A percentile compares a stretch with the other conserved stretches of the same genome.
phyloP scores from a whole-genome alignment of 2,888 invertebrate species.

The Metalampra italica region DNA sequence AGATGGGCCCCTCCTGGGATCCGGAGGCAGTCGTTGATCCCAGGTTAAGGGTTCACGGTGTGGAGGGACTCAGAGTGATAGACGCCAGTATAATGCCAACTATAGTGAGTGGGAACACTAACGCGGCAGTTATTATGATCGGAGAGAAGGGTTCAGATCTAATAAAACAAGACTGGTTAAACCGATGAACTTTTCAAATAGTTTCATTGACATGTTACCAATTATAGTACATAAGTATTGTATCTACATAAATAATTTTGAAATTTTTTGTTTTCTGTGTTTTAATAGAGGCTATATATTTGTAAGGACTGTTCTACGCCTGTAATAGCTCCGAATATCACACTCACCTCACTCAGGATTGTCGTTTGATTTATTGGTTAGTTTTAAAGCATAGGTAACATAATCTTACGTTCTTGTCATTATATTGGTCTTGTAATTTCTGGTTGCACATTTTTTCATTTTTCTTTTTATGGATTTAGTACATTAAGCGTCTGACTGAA shows the following conservation, averaged over 20 bases:
- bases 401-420: too few relatives aligned
- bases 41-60: constrained; percentile 85
- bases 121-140: constrained; percentile 95
- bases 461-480: too few relatives aligned
- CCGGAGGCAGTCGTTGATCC: constrained; percentile 90
- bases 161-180: constrained; percentile 89
- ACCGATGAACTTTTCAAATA: constrained; percentile 32
- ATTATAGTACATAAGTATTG: background rate
- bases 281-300: background rate
- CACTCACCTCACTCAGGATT: too few relatives aligned
- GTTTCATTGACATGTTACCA: constrained; percentile 14
- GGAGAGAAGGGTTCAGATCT: constrained; percentile 93
- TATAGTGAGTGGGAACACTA: constrained; percentile 92
- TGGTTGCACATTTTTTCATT: too few relatives aligned
- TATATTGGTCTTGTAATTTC: too few relatives aligned
- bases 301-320: background rate
- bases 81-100: constrained; percentile 95
- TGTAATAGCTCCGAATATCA: too few relatives aligned
- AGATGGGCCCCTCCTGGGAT: constrained; percentile 92
- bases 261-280: background rate
- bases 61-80: constrained; percentile 87
- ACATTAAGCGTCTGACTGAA: too few relatives aligned
- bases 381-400: too few relatives aligned
- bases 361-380: too few relatives aligned
- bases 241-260: background rate